Evolutionary conservation across 2,113 vertebrate species (phyloP).

Genomic region (Ptilorrhoa leucosticta): DNA sequence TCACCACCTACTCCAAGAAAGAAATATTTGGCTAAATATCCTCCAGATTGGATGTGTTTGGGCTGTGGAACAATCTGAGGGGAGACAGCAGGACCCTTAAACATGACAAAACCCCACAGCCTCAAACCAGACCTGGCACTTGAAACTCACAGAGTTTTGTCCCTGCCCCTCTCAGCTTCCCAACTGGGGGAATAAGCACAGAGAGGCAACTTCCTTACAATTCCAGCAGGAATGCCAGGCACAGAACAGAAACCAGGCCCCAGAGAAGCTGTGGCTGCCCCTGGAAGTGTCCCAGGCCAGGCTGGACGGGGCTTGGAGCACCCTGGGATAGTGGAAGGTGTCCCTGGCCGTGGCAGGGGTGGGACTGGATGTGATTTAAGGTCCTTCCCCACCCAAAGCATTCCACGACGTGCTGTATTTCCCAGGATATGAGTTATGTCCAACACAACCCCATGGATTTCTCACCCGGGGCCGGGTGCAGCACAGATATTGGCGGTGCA

Average conservation of each 20-base stretch:
- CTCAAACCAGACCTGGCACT: background rate
- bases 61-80: background rate
- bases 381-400: background rate
- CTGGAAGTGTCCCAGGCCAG: background rate
- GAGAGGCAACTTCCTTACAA: background rate
- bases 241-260: background rate
- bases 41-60: background rate
- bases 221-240: background rate
- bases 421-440: background rate
- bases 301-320: background rate
- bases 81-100: background rate
- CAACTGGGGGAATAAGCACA: background rate
- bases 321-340: background rate
- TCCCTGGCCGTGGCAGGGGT: background rate
- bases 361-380: accelerated
- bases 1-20: background rate
- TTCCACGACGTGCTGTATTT: background rate
- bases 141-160: background rate
- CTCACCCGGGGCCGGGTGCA: background rate
- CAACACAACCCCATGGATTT: accelerated
- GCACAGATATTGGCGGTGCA: accelerated
- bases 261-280: background rate
- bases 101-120: background rate
- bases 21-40: background rate
- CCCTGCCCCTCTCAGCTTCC: background rate